Evolutionary conservation across 2,113 vertebrate species (phyloP), one percentile per base, ranked within the genome.

Genomic region (Meleagris gallopavo): DNA sequence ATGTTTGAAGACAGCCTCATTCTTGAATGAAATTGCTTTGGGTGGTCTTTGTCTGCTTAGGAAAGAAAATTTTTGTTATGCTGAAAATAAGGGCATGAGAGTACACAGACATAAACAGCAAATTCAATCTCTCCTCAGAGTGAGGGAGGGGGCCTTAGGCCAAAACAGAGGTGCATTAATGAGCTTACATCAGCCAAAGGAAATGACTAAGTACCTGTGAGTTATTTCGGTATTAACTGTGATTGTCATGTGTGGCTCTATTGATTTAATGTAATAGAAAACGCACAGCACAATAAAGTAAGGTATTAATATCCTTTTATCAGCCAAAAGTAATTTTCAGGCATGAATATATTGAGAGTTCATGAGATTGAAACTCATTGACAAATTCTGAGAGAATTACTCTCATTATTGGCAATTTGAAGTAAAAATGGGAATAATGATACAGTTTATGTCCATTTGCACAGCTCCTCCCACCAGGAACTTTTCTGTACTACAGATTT

Each of bases 11-110:
- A 66, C 73, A 88, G 87, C 48, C 62, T 65, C 69, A 48, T 62
- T 87, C 61, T 93, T 95, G 94, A 96, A 94, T 93, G 70, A 86
- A 93, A 86, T 93, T 91, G 25, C 80, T 94, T 95, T 94, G 94
- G 92, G 95, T 97, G 95, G 94, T 96, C 95, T 81, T 32, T 19
- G 8, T 79, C 77, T 95, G 80, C 83, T 88, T 81, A 95, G 79
- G 61, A 81, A 79, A 81, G 64, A 88, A 67, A 27, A 29, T 61
- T 95, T 90, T 88, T 84, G 45, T 95, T 93, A 66, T 74, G 90
- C 76, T 95, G 83, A 86, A 94, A 95, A 93, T 82, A 88, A 83
- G 40, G 36, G 48, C 66, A 62, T 88, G 88, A 96, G 24, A 90
- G 83, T 76, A 89, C 46, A 89, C n/a, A 92, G 90, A 78, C 62